Evolutionary conservation across 2,888 invertebrate species (phyloP), one percentile per base, ranked within the genome.

Genomic region (Euclidia mi): DNA sequence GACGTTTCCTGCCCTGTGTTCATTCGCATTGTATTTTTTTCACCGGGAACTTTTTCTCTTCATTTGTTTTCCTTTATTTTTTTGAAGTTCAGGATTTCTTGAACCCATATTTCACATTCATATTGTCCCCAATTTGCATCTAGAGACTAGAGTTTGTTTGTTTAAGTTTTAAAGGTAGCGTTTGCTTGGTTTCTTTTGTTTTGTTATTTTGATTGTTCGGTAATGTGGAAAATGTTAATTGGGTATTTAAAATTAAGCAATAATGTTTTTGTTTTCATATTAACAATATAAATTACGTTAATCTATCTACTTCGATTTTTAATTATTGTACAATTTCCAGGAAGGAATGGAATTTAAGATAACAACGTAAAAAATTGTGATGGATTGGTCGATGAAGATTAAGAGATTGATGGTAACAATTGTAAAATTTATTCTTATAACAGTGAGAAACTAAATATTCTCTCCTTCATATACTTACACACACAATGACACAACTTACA

Each of bases 71-170:
- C 83, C 77, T 68, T 78, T 81, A 82, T 86, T 87, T 88, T 87
- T 87, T 85, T 84, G 84, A 84, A 78, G 76, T 79, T 79, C 92
- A 92, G 94, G 94, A 94, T 94, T 90, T 92, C 94, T 93, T 90
- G 89, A 87, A 87, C 92, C 92, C 94, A 91, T 94, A 94, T 94
- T 94, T 94, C 90, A 94, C 88, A 85, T 87, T 94, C 94, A 94
- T 94, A 94, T 94, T 94, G 94, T 91, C 81, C 81, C 69, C 76
- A 74, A 85, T 88, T 91, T 85, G 82, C 87, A 85, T 88, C 82
- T 75, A 81, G 76, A 76, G 64, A 64, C 65, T 48, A 66, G 61
- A 73, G 66, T 74, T 81, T 82, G 76, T 79, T 83, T 71, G 58
- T 55, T 66, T 71, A 76, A 67, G 58, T 68, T 70, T 68, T 59